These are phyloP conservation scores for Verasper variegatus DNA, from an alignment of 2,113 vertebrate genomes.

Conservation along the genomic window DNA sequence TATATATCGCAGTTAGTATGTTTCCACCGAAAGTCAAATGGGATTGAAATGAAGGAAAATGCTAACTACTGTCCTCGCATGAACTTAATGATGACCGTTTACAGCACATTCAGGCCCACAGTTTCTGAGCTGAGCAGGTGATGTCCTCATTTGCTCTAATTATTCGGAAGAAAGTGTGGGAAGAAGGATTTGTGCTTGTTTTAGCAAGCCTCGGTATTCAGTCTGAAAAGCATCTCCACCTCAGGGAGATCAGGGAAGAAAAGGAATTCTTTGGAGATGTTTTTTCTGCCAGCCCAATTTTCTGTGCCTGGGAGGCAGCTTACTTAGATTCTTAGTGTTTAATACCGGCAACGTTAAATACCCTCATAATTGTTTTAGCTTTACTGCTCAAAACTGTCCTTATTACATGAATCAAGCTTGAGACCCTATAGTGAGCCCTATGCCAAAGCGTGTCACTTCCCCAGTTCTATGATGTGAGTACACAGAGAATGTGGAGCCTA, in stretches of 20 bases:
- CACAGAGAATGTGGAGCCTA: constrained; percentile 64
- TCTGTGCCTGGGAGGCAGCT: constrained; percentile 73
- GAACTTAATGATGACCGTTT: constrained; percentile 60
- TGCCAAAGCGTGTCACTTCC: constrained; percentile 66
- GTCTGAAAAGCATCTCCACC: constrained; percentile 62
- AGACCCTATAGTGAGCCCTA: constrained; percentile 49
- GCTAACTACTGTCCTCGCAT: constrained; percentile 49
- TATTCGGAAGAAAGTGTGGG: constrained; percentile 66
- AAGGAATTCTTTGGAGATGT: constrained; percentile 65
- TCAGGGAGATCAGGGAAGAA: constrained; percentile 68
- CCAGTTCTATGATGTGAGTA: constrained; percentile 56
- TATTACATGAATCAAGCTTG: constrained; percentile 64
- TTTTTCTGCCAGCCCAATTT: constrained; percentile 62
- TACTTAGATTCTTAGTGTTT: constrained; percentile 63
- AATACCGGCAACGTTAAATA: constrained; percentile 59
- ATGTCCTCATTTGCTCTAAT: constrained; percentile 68
- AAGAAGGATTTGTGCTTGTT: constrained; percentile 74
- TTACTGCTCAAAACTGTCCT: constrained; percentile 63
- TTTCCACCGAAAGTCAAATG: constrained; percentile 54
- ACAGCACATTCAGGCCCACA: constrained; percentile 14
- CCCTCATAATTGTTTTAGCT: constrained; percentile 73
- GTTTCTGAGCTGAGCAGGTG: constrained; percentile 57
- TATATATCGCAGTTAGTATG: constrained; percentile 55
- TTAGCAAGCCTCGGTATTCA: constrained; percentile 74
- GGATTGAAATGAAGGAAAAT: constrained; percentile 62